Percentiles rank a stretch among this genome's conserved stretches.
Conservation (phyloP, 2,797 vertebrate genomes). For the Neostethus bicornis region DNA sequence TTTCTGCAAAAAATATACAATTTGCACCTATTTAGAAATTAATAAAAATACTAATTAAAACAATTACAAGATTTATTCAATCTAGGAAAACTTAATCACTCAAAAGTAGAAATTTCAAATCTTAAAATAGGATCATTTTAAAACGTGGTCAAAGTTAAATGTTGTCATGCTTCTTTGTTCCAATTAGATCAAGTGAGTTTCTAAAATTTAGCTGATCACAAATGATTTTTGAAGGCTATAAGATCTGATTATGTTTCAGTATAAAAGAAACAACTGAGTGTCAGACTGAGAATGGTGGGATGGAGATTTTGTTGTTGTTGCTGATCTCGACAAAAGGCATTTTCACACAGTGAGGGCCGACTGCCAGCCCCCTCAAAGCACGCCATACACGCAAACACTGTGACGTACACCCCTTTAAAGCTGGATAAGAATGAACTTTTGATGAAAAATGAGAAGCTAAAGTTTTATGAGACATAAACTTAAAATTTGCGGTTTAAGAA, state of each 20-base stretch:
- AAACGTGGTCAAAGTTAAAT: conserved; percentile 7
- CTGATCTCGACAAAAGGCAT: conserved; percentile 19
- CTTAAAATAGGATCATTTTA: neutral
- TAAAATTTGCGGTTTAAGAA: conserved; percentile 31
- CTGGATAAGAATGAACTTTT: conserved; percentile 15
- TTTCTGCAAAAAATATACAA: neutral
- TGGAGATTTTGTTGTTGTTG: neutral
- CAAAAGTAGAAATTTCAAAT: neutral
- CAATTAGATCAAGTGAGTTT: conserved; percentile 6
- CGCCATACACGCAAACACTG: neutral
- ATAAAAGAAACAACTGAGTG: conserved; percentile 20
- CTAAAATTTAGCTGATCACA: conserved; percentile 13
- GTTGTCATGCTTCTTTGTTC: conserved; percentile 7
- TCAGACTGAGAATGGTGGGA: neutral
- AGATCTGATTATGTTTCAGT: conserved; percentile 14
- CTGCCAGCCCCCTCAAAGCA: conserved; percentile 23
- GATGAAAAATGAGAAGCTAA: conserved; percentile 8
- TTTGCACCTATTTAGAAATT: neutral
- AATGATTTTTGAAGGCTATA: conserved; percentile 7
- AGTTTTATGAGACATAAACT: conserved; percentile 29
- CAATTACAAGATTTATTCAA: neutral
- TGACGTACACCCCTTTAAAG: conserved; percentile 10
- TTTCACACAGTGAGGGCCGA: conserved; percentile 39
- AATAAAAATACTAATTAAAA: neutral
- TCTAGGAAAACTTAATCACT: neutral